Evolutionary conservation across 2,797 vertebrate species (phyloP), one percentile per base, ranked within the genome.

Genomic region (Gadopsis bispinosus): DNA sequence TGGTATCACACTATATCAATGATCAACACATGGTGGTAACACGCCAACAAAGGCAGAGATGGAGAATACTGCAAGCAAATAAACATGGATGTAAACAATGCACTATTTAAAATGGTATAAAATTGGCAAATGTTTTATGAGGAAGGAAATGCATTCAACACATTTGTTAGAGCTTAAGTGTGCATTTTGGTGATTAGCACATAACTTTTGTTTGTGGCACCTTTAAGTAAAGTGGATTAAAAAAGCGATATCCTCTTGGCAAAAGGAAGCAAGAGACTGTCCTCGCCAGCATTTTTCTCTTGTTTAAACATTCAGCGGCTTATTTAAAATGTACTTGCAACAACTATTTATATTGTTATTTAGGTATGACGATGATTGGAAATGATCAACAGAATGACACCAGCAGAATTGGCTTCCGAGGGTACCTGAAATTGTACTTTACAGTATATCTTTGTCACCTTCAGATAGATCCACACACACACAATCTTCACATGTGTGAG

Each of bases 401-500:
- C 12, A 17, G 68, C 50, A 58, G 35, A 26, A 5, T 45, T 84
- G 83, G 48, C 80, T 83, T 85, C 73, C 68, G 72, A 87, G 67
- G 74, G 59, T 58, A 77, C 65, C 80, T 85, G 62, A 82, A 80
- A 75, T 66, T 74, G 64, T 80, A 82, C 81, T 83, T 77, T 59
- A 26, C 26, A 26, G 26, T 26, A 54, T 31, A 66, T 88, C 82
- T 90, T 85, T 88, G 82, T 92, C 86, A 91, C 88, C 83, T 91
- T 89, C 87, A 90, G 22, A 73, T 33, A 48, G 56, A 43, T 29
- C 4, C 31, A 33, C n/a, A 55, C 14, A 3, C 54, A 64, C 48
- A n/a, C 69, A 22, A 26, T 26, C 26, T 26, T 26, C 26, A 26
- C 26, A 86, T 86, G 83, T 83, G 87, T 62, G 88, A 84, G 81